These are phyloP conservation scores for Spheniscus humboldti DNA, from an alignment of 2,797 vertebrate genomes.

Conservation along the genomic window DNA sequence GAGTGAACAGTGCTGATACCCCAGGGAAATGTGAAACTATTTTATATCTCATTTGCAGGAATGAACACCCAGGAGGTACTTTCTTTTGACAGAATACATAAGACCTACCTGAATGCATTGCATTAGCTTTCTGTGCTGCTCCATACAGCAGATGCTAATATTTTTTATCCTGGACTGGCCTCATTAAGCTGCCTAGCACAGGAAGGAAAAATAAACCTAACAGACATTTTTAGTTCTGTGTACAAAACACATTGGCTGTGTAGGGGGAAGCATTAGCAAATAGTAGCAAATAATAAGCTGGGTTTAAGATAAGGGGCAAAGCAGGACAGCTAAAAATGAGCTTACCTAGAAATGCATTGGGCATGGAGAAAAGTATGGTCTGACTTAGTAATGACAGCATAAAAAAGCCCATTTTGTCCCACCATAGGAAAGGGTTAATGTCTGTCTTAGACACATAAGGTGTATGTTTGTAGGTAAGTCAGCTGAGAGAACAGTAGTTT, in stretches of 20 bases:
- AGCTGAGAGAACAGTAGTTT: neutral
- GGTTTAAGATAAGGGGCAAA: neutral
- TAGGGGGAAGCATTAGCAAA: neutral
- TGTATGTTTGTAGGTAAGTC: neutral
- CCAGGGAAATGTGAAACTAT: neutral
- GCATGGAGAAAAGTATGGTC: neutral
- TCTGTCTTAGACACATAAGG: neutral
- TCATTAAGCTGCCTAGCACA: slow-evolving; percentile 12
- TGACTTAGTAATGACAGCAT: neutral
- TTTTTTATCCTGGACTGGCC: neutral
- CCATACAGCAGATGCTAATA: neutral
- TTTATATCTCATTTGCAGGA: slow-evolving; percentile 48
- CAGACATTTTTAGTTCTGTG: neutral
- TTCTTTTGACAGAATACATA: slow-evolving; percentile 15
- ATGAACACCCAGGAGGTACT: slow-evolving; percentile 32
- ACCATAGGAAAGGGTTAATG: neutral
- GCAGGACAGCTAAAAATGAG: neutral
- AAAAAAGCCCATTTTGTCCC: neutral
- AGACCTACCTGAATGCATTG: slow-evolving; percentile 10
- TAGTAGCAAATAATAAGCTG: neutral
- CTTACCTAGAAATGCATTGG: neutral
- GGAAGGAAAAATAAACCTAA: neutral
- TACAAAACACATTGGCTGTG: neutral
- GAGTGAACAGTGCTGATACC: neutral
- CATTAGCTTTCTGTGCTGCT: neutral